Evolutionary conservation across 2,888 invertebrate genomes (phyloP).

Genomic region (Philonicus albiceps): DNA sequence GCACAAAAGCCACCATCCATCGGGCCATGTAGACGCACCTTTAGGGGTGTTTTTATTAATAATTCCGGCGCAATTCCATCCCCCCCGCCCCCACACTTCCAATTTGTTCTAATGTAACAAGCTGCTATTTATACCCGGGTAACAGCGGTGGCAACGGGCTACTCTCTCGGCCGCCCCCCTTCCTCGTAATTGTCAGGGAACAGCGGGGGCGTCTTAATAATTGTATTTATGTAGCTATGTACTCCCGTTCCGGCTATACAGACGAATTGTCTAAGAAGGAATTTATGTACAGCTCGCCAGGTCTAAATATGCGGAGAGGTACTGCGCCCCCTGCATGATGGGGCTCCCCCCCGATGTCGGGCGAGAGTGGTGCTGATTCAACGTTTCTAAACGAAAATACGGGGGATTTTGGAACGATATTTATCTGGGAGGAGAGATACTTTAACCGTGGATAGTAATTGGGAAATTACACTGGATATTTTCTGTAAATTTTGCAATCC

Average conservation of each 20-base stretch:
- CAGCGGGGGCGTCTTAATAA: constrained; percentile 19
- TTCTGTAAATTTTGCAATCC: constrained; percentile 35
- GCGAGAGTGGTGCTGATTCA: constrained; percentile 12
- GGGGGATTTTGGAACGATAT: constrained; percentile 34
- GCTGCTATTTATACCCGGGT: constrained; percentile 29
- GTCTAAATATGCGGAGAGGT: neutral
- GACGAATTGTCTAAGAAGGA: neutral
- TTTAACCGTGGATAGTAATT: constrained; percentile 35
- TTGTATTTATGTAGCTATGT: constrained; percentile 4
- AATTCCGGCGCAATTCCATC: constrained; percentile 33
- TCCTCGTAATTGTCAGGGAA: constrained; percentile 7
- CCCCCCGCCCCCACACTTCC: too few species aligned
- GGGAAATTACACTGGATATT: constrained; percentile 35
- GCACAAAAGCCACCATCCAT: constrained; percentile 12
- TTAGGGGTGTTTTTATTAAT: constrained; percentile 41
- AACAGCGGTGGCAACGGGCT: neutral
- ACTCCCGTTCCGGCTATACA: neutral
- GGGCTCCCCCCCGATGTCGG: too few species aligned
- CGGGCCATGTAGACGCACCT: constrained; percentile 25
- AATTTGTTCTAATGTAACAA: constrained; percentile 40
- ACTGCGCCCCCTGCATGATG: neutral
- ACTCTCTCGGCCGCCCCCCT: neutral
- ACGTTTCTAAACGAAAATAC: constrained; percentile 9
- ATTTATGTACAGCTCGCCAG: neutral
- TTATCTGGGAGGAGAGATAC: constrained; percentile 24